Conservation (phyloP, 1,140 invertebrate species). For the Pissodes strobi region DNA sequence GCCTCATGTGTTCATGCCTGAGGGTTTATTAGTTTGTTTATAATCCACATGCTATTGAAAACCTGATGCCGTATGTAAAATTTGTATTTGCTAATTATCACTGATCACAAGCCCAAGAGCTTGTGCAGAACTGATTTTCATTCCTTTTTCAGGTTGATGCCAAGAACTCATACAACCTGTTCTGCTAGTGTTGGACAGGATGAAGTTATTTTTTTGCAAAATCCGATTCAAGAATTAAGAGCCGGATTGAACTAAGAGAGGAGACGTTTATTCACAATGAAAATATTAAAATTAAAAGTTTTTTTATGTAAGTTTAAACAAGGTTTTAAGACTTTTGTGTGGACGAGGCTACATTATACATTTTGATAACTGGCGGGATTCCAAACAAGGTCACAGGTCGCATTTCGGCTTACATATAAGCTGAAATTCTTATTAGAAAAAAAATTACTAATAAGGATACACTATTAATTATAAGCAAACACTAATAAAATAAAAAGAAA, state of each 20-base stretch:
- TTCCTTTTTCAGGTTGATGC: constrained; percentile 44
- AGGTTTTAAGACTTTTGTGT: too few relatives aligned
- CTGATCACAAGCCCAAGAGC: constrained; percentile 40
- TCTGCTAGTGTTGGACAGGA: constrained; percentile 42
- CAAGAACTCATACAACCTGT: constrained; percentile 50
- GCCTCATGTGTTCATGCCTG: too few relatives aligned
- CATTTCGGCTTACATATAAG: constrained; percentile 32
- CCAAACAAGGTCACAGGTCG: constrained; percentile 43
- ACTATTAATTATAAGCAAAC: too few relatives aligned
- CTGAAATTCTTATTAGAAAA: too few relatives aligned
- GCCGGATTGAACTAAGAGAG: too few relatives aligned
- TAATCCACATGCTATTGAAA: too few relatives aligned
- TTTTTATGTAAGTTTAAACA: too few relatives aligned
- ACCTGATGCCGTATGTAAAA: constrained; percentile 42
- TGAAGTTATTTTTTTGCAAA: constrained; percentile 33
- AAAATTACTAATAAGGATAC: too few relatives aligned
- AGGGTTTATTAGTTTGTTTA: too few relatives aligned
- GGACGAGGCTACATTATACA: not conserved
- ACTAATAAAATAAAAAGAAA: not conserved
- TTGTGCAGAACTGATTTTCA: constrained; percentile 40
- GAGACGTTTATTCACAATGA: too few relatives aligned
- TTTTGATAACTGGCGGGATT: constrained; percentile 34
- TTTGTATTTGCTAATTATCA: constrained; percentile 47
- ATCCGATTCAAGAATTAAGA: too few relatives aligned
- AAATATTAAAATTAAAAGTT: too few relatives aligned